Conservation (phyloP, 2,888 invertebrate genomes). For the Teleogryllus oceanicus region DNA sequence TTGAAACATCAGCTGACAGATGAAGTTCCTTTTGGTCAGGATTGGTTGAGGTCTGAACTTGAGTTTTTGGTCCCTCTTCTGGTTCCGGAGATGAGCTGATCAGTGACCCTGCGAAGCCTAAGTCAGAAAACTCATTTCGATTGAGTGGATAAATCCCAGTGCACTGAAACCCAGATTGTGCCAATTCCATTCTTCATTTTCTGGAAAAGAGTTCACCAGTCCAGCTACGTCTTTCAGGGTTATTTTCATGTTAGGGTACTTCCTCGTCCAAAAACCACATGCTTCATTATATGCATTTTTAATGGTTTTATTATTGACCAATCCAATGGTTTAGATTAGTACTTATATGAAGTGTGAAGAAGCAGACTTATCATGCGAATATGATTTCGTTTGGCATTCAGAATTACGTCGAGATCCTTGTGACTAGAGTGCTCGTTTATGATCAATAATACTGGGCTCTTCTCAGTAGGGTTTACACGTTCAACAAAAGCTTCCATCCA, state of each 20-base stretch:
- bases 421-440: too few species aligned
- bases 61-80: not conserved
- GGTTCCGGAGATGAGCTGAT: not conserved
- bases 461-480: too few species aligned
- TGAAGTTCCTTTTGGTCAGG: not conserved
- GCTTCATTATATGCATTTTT: not conserved
- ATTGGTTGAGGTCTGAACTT: not conserved
- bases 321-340: too few species aligned
- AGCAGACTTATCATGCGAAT: too few species aligned
- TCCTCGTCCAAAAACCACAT: constrained; percentile 23
- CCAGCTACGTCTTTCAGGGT: not conserved
- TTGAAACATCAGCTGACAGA: not conserved
- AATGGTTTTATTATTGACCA: too few species aligned
- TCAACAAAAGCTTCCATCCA: too few species aligned
- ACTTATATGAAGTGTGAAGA: too few species aligned
- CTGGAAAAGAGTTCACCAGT: constrained; percentile 8
- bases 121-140: constrained; percentile 5
- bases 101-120: constrained; percentile 21
- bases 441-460: too few species aligned
- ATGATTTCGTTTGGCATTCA: too few species aligned
- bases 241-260: not conserved
- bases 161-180: not conserved
- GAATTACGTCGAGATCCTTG: too few species aligned
- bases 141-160: constrained; percentile 23
- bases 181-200: constrained; percentile 11